Conservation (phyloP, 2,797 vertebrate genomes). For the Neoniphon sammara region DNA sequence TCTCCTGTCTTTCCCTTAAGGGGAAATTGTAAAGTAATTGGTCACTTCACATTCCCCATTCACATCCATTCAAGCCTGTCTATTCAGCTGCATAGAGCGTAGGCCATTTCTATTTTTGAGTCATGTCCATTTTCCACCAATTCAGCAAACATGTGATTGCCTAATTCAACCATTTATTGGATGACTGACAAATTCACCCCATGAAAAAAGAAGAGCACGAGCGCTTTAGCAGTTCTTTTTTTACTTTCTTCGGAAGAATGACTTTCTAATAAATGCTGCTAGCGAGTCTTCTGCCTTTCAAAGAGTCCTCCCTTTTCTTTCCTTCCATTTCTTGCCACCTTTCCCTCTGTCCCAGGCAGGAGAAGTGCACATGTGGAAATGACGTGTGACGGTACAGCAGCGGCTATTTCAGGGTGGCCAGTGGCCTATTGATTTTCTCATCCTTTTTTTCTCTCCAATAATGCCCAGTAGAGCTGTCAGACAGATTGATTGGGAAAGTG, state of each 20-base stretch:
- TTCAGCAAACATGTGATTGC: constrained; percentile 17
- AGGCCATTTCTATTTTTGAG: constrained; percentile 41
- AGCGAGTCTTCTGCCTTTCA: background rate
- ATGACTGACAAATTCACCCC: constrained; percentile 10
- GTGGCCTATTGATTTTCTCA: constrained; percentile 71
- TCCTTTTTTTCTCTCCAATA: constrained; percentile 63
- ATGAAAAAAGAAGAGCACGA: background rate
- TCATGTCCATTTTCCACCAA: constrained; percentile 24
- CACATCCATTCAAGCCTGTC: constrained; percentile 40
- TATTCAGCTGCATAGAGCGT: constrained; percentile 18
- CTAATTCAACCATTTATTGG: constrained; percentile 12
- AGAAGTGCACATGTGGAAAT: constrained; percentile 34
- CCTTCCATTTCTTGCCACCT: constrained; percentile 8
- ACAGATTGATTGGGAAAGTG: constrained; percentile 71
- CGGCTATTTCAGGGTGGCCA: constrained; percentile 68
- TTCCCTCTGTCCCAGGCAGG: background rate
- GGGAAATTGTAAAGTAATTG: constrained; percentile 38
- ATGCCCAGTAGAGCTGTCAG: constrained; percentile 71
- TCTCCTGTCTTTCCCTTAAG: constrained; percentile 17
- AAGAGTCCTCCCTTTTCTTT: constrained; percentile 2
- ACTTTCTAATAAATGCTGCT: constrained; percentile 8
- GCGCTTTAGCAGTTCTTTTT: background rate
- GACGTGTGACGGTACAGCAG: constrained; percentile 37
- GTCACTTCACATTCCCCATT: constrained; percentile 54
- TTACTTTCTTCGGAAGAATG: background rate